Evolutionary conservation across 2,888 invertebrate genomes (phyloP), one percentile per base, ranked within the genome.

Genomic region (Prionchulus punctatus): DNA sequence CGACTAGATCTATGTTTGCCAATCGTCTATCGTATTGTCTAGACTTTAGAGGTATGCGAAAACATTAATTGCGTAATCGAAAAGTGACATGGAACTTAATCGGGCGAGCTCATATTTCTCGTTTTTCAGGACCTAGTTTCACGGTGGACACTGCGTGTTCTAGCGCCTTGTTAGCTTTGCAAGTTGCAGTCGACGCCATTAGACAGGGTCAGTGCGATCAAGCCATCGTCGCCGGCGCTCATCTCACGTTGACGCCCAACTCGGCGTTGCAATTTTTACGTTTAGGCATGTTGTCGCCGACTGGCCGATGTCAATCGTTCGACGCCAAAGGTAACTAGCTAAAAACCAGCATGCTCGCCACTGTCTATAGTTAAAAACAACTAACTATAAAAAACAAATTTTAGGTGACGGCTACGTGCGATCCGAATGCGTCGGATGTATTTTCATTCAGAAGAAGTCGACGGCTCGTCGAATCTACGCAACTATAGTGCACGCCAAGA

Each of bases 71-170:
- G n/a, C n/a, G n/a, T n/a, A n/a, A n/a, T n/a, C n/a, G n/a, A n/a
- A n/a, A n/a, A n/a, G n/a, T n/a, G n/a, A n/a, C n/a, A n/a, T n/a
- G n/a, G n/a, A n/a, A n/a, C n/a, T 18, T 36, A 12, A 36, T 36
- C 7, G 18, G 7, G 36, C 18, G 36, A 36, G 7, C 7, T 36
- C 12, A 45, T n/a, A 45, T 7, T 7, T 7, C 23, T 23, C 51
- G 55, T 48, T 60, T 65, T 23, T 65, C 65, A 78, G 81, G 96
- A 1, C 96, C 96, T 7, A 92, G 91, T 71, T 92, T 85, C 75
- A 84, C 91, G 31, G 76, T 96, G 52, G 96, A 98, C 75, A 94
- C 96, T 1, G 96, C 96, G 7, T 98, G 96, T 74, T 94, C 94
- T 0, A 92, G 92, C 66, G 87, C 89, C 61, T 76, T 94, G 71